phyloP scores from a whole-genome alignment of 1,140 invertebrate species.

The Thaumetopoea pityocampa region DNA sequence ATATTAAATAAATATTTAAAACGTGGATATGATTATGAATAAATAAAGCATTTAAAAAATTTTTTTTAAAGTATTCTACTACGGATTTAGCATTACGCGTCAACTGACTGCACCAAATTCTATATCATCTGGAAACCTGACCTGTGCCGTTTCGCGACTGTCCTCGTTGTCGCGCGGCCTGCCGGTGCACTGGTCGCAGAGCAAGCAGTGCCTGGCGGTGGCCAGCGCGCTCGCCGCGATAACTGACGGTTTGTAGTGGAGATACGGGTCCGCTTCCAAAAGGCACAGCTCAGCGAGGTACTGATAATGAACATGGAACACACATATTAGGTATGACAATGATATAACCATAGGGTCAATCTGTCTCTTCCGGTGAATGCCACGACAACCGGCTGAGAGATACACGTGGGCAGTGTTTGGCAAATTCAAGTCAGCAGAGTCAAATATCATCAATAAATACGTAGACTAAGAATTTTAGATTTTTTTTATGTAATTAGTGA shows the following conservation, averaged over 20 bases:
- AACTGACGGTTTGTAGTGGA: constrained; percentile 89
- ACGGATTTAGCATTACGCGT: too few species aligned
- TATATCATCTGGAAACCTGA: too few species aligned
- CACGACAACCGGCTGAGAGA: too few species aligned
- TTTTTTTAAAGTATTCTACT: too few species aligned
- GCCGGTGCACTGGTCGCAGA: constrained; percentile 35
- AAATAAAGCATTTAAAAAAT: too few species aligned
- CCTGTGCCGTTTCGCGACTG: background rate
- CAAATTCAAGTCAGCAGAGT: background rate
- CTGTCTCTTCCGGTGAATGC: too few species aligned
- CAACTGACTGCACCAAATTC: too few species aligned
- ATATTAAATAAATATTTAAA: too few species aligned
- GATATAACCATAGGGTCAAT: too few species aligned
- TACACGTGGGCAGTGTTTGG: too few species aligned
- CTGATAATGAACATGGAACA: constrained; percentile 67
- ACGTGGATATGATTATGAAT: too few species aligned
- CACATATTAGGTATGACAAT: background rate
- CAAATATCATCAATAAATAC: background rate
- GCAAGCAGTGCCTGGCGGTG: constrained; percentile 82
- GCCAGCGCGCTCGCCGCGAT: constrained; percentile 89
- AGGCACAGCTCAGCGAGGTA: constrained; percentile 91
- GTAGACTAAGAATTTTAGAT: background rate
- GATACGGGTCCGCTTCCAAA: constrained; percentile 90
- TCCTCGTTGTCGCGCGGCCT: background rate
- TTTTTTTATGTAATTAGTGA: too few species aligned